Percentiles rank a stretch among this genome's conserved stretches.
phyloP scores from a whole-genome alignment of 1,140 invertebrate species.

The Sycobia sp. region DNA sequence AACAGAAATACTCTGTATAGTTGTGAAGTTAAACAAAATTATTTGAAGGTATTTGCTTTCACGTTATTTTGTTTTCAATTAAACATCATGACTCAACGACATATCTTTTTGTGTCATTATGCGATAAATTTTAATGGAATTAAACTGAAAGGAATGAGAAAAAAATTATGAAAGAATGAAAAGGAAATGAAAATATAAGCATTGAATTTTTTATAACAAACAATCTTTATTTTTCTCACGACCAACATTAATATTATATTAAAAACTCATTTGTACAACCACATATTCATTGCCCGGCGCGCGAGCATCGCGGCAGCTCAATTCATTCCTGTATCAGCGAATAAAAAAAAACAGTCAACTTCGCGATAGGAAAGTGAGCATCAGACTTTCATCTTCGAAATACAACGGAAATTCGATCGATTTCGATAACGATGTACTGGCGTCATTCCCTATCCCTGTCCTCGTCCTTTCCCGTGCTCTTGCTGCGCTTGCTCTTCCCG shows the following conservation, averaged over 20 bases:
- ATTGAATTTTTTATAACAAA: constrained; percentile 13
- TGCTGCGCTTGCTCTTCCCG: constrained; percentile 22
- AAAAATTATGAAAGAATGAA: not conserved
- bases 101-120: constrained; percentile 21
- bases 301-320: too few species aligned
- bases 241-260: not conserved
- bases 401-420: not conserved
- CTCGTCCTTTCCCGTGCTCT: not conserved
- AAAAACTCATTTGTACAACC: too few species aligned
- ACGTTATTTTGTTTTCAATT: not conserved
- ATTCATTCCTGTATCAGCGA: not conserved
- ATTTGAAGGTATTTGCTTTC: constrained; percentile 5
- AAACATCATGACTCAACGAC: constrained; percentile 8
- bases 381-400: not conserved
- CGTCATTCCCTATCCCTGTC: constrained; percentile 17
- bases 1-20: constrained; percentile 20
- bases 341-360: constrained; percentile 10
- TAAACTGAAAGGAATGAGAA: not conserved
- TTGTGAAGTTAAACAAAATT: not conserved
- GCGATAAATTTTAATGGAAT: constrained; percentile 18
- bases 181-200: not conserved
- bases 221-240: constrained; percentile 10
- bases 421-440: not conserved
- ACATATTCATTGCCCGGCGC: too few species aligned
- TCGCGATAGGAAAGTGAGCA: not conserved